Evolutionary conservation across 1,140 invertebrate genomes (phyloP).

Genomic region (Lepidurus arcticus): DNA sequence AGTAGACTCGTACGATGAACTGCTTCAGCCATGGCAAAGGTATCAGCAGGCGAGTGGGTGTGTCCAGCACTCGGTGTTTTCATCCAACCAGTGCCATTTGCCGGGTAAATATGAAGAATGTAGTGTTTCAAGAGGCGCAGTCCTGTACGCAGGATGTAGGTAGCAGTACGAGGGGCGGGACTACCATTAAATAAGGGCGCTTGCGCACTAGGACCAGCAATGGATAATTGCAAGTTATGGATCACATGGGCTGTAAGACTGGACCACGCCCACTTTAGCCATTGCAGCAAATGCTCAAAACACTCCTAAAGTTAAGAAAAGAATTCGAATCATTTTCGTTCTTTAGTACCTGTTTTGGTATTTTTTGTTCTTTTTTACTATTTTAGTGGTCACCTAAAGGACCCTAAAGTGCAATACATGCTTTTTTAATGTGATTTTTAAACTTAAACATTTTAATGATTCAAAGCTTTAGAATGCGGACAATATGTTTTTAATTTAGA

Average conservation of each 20-base stretch:
- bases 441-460: too few relatives aligned
- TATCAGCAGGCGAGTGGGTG: background rate
- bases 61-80: background rate
- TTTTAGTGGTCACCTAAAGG: background rate
- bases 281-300: conserved; percentile 72
- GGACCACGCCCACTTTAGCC: conserved; percentile 76
- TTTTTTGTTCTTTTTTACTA: background rate
- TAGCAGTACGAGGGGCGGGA: background rate
- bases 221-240: conserved; percentile 44
- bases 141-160: background rate
- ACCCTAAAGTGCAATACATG: background rate
- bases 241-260: conserved; percentile 62
- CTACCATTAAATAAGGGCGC: conserved; percentile 24
- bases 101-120: conserved; percentile 83
- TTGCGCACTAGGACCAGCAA: conserved; percentile 41
- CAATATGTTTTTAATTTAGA: too few relatives aligned
- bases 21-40: conserved; percentile 4
- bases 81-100: conserved; percentile 44
- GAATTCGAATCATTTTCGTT: conserved; percentile 26
- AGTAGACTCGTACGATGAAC: conserved; percentile 6
- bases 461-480: too few relatives aligned
- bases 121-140: conserved; percentile 64
- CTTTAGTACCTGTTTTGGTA: background rate
- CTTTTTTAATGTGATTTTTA: conserved; percentile 27
- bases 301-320: conserved; percentile 53